Percentiles rank a stretch among this genome's conserved stretches.
Conservation (phyloP, 2,797 vertebrate genomes). For the Zenarchopterus dispar region DNA sequence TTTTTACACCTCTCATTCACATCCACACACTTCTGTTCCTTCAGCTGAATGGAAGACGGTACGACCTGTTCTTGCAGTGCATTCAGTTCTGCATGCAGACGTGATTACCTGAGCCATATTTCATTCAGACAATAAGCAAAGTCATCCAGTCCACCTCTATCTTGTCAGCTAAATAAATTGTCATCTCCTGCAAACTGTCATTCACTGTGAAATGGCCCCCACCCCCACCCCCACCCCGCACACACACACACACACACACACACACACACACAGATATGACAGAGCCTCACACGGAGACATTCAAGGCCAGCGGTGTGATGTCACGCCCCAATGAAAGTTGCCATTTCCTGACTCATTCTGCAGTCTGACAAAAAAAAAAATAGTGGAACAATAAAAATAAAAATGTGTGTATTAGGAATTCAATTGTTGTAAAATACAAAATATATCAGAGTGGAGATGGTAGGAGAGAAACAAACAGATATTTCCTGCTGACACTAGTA, state of each 20-base stretch:
- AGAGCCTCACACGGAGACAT: constrained; percentile 28
- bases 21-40: background rate
- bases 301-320: constrained; percentile 38
- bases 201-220: constrained; percentile 27
- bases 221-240: no score
- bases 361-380: no score
- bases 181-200: constrained; percentile 29
- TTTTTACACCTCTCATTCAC: constrained; percentile 10
- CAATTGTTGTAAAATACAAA: no score
- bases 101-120: constrained; percentile 20
- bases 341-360: no score
- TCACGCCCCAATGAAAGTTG: no score
- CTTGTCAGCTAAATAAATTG: constrained; percentile 37
- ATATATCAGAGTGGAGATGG: no score
- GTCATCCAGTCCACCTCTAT: constrained; percentile 20
- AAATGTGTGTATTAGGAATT: no score
- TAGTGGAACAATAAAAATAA: no score
- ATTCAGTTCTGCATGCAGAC: constrained; percentile 2
- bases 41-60: background rate
- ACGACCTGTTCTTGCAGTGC: constrained; percentile 5
- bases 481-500: no score
- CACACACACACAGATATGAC: constrained; percentile 19
- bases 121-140: constrained; percentile 33
- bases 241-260: background rate
- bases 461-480: no score